Conservation (phyloP, 2,797 vertebrate species). For the Pempheris klunzingeri region DNA sequence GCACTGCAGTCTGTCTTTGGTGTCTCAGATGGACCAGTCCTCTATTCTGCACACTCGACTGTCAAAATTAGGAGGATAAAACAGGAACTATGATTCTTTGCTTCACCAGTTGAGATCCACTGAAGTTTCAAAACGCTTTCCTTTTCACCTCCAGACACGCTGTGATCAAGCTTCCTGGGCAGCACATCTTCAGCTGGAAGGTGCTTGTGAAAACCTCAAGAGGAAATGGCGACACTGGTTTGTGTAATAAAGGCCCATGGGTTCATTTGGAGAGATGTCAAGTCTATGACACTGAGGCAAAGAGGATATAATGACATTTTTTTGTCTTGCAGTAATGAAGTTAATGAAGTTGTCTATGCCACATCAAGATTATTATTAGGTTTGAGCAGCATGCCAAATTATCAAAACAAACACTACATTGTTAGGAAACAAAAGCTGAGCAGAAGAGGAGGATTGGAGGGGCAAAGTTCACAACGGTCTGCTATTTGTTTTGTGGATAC, state of each 20-base stretch:
- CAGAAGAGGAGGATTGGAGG: conserved; percentile 57
- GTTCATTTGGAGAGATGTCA: conserved; percentile 44
- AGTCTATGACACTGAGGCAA: conserved; percentile 34
- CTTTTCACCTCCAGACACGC: neutral
- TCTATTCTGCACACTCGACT: too few species aligned
- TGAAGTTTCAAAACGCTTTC: conserved; percentile 19
- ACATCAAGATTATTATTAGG: conserved; percentile 24
- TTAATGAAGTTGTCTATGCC: conserved; percentile 17
- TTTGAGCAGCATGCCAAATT: conserved; percentile 16
- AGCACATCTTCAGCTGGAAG: neutral
- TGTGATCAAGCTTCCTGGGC: conserved; percentile 6
- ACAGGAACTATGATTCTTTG: neutral
- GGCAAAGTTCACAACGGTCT: conserved; percentile 67
- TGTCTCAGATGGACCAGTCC: neutral
- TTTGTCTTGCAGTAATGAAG: neutral
- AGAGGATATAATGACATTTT: conserved; percentile 18
- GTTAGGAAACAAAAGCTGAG: conserved; percentile 64
- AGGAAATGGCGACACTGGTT: conserved; percentile 74
- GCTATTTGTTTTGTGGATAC: conserved; percentile 25
- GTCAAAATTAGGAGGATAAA: neutral
- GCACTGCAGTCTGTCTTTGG: neutral
- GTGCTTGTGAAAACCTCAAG: conserved; percentile 45
- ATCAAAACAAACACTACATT: conserved; percentile 59
- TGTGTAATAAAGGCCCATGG: conserved; percentile 56
- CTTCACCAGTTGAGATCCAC: neutral